Percentiles rank a stretch among this genome's conserved stretches.
Conservation (phyloP, 2,888 invertebrate genomes). For the Lissonota sp. region DNA sequence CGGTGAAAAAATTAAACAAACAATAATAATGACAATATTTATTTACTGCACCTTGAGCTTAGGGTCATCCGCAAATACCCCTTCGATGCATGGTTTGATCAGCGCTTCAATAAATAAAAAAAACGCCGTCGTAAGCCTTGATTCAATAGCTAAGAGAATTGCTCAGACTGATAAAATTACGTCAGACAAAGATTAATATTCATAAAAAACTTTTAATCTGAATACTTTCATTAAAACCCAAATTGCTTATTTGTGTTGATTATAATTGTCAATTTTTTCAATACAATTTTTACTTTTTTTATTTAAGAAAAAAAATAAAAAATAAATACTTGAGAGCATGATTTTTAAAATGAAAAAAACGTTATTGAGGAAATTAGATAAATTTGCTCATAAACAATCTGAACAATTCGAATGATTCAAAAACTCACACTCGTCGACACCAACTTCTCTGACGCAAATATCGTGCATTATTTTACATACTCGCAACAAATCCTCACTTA, state of each 20-base stretch:
- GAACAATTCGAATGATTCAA: background rate
- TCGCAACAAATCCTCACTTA: constrained; percentile 67
- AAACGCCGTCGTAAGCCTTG: background rate
- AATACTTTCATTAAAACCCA: too few species aligned
- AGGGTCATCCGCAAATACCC: constrained; percentile 79
- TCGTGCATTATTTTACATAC: constrained; percentile 80
- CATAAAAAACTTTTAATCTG: too few species aligned
- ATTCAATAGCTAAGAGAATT: background rate
- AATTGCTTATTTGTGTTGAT: too few species aligned
- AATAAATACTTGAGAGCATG: too few species aligned
- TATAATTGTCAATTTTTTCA: too few species aligned
- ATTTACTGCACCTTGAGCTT: constrained; percentile 72
- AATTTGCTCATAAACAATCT: too few species aligned
- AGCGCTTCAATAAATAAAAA: constrained; percentile 63
- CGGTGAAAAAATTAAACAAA: background rate
- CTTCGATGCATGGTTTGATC: constrained; percentile 76
- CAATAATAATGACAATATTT: background rate
- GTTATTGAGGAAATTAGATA: too few species aligned
- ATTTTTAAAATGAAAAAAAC: too few species aligned
- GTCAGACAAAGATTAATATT: too few species aligned
- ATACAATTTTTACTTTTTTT: too few species aligned
- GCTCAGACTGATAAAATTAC: too few species aligned
- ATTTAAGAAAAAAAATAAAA: too few species aligned
- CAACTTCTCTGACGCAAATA: constrained; percentile 81
- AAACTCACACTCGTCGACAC: constrained; percentile 80